Percentiles rank a stretch among this genome's conserved stretches.
These are phyloP conservation scores for Agapornis roseicollis DNA, from an alignment of 2,113 vertebrate genomes.

Conservation along the genomic window DNA sequence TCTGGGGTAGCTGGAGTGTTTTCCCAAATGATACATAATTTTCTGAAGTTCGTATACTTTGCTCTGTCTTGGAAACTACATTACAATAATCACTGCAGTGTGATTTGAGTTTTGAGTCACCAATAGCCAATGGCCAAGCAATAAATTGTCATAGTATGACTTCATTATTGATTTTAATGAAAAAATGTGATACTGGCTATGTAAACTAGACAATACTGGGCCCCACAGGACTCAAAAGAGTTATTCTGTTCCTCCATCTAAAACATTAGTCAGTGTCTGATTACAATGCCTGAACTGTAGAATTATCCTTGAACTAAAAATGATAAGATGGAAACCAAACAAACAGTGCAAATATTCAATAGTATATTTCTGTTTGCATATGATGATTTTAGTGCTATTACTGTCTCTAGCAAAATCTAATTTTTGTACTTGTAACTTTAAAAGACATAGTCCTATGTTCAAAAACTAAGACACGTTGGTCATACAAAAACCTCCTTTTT, in stretches of 20 bases:
- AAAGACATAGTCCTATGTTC: neutral
- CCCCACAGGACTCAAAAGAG: neutral
- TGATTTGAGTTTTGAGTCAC: neutral
- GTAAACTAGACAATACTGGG: neutral
- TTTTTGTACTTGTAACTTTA: neutral
- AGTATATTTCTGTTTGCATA: neutral
- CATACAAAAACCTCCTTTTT: neutral
- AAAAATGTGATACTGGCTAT: neutral
- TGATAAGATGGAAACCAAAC: neutral
- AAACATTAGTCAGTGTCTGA: neutral
- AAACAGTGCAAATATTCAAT: neutral
- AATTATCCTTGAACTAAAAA: neutral
- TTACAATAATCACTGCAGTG: neutral
- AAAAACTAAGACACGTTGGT: neutral
- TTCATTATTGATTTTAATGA: neutral
- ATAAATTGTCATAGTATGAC: neutral
- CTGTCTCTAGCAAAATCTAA: neutral
- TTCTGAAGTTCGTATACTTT: neutral
- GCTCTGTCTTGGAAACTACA: neutral
- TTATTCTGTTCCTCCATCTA: neutral
- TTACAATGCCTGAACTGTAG: neutral
- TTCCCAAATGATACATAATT: neutral
- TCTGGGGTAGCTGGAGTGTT: neutral
- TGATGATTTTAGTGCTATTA: neutral
- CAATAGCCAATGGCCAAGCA: neutral